Evolutionary conservation across 2,888 invertebrate genomes (phyloP).

Genomic region (Lasioglossum marginatum): DNA sequence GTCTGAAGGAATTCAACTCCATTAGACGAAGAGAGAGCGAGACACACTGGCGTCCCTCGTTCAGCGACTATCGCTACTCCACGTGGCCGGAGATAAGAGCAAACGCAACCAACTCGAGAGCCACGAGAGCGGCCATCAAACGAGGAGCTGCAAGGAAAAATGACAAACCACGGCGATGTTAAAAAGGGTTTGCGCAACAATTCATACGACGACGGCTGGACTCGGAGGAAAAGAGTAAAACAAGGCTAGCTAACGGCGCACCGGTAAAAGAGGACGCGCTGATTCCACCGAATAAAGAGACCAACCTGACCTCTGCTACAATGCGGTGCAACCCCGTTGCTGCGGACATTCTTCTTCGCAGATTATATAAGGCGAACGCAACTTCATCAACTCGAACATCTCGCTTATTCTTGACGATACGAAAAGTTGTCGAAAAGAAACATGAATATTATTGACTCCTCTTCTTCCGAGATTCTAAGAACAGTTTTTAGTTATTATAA

Average conservation of each 20-base stretch:
- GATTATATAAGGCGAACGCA: neutral
- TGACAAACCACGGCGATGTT: conserved; percentile 14
- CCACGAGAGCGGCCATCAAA: conserved; percentile 19
- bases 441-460: no score
- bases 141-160: conserved; percentile 13
- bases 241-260: conserved; percentile 9
- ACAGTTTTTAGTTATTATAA: neutral
- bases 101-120: conserved; percentile 17
- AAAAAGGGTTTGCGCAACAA: conserved; percentile 6
- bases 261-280: neutral
- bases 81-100: conserved; percentile 16
- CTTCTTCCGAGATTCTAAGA: no score
- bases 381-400: neutral
- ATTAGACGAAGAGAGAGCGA: neutral
- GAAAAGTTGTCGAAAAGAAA: neutral
- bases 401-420: neutral
- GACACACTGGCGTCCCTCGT: neutral
- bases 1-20: neutral
- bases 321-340: neutral
- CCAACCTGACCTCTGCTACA: neutral
- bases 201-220: neutral
- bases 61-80: neutral
- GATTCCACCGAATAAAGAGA: neutral
- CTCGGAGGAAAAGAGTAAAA: neutral
- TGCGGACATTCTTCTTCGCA: neutral